Percentiles rank a stretch among this genome's conserved stretches.
phyloP scores from a whole-genome alignment of 1,140 invertebrate genomes.

The Papilio helenus region DNA sequence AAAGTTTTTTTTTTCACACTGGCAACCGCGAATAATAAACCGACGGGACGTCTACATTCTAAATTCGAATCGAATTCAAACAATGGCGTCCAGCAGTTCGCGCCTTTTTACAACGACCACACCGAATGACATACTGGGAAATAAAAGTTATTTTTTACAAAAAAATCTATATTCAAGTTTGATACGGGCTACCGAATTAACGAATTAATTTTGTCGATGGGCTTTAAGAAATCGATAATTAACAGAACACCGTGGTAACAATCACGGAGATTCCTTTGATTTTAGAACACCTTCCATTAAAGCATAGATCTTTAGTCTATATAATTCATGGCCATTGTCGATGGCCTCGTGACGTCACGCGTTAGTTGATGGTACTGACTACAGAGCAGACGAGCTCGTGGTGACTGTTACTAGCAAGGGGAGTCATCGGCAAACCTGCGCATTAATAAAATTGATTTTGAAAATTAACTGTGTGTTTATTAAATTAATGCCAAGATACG shows the following conservation, averaged over 20 bases:
- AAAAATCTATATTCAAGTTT: conserved; percentile 52
- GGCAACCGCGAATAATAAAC: conserved; percentile 74
- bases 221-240: conserved; percentile 21
- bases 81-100: conserved; percentile 72
- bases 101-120: conserved; percentile 69
- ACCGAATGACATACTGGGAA: conserved; percentile 67
- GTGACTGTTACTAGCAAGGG: no score
- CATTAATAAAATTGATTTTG: neutral
- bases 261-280: conserved; percentile 2
- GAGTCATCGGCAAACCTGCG: no score
- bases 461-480: neutral
- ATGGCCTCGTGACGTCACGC: no score
- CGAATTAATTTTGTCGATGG: conserved; percentile 51
- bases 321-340: no score
- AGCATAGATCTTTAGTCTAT: no score
- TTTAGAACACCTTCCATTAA: neutral
- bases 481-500: no score
- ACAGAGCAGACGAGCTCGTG: no score
- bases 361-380: no score
- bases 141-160: conserved; percentile 58
- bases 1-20: conserved; percentile 67
- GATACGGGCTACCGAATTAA: conserved; percentile 69
- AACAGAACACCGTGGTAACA: neutral
- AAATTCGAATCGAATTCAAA: conserved; percentile 71
- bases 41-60: conserved; percentile 68